A percentile compares a stretch with the other conserved stretches of the same genome.
These are phyloP conservation scores for Alligator sinensis DNA, from an alignment of 2,113 vertebrate genomes.

Conservation along the genomic window DNA sequence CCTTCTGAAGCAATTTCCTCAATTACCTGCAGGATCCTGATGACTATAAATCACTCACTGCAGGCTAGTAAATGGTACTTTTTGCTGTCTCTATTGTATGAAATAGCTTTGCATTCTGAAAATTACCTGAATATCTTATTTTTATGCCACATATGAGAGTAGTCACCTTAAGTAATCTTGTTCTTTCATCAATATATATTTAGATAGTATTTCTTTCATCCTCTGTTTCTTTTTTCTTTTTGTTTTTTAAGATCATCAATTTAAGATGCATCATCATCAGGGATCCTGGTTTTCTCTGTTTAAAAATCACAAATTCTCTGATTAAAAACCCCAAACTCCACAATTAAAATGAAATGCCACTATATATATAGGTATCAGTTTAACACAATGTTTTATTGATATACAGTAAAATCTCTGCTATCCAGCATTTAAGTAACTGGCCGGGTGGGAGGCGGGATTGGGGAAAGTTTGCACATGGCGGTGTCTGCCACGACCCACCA, in stretches of 20 bases:
- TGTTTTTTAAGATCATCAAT: constrained; percentile 37
- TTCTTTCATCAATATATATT: constrained; percentile 63
- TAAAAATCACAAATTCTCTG: neutral
- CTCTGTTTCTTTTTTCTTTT: neutral
- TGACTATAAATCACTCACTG: constrained; percentile 74
- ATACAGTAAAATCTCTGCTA: too few species aligned
- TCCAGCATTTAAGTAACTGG: too few species aligned
- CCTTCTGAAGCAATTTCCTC: constrained; percentile 66
- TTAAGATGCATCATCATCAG: constrained; percentile 49
- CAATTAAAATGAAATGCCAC: too few species aligned
- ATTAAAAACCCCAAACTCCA: too few species aligned
- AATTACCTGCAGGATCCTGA: constrained; percentile 76
- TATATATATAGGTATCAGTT: too few species aligned
- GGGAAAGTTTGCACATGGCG: too few species aligned
- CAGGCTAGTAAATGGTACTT: constrained; percentile 69
- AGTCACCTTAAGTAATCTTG: constrained; percentile 67
- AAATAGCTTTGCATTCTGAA: constrained; percentile 72
- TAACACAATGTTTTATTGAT: too few species aligned
- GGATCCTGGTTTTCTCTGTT: constrained; percentile 20
- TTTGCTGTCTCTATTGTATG: constrained; percentile 60
- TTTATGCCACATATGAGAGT: constrained; percentile 64
- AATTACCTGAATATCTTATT: constrained; percentile 76
- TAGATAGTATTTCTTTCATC: constrained; percentile 62
- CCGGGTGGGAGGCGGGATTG: too few species aligned
- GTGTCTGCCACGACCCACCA: too few species aligned